Evolutionary conservation across 2,888 invertebrate genomes (phyloP), one percentile per base, ranked within the genome.

Genomic region (Cheilosia pagana): DNA sequence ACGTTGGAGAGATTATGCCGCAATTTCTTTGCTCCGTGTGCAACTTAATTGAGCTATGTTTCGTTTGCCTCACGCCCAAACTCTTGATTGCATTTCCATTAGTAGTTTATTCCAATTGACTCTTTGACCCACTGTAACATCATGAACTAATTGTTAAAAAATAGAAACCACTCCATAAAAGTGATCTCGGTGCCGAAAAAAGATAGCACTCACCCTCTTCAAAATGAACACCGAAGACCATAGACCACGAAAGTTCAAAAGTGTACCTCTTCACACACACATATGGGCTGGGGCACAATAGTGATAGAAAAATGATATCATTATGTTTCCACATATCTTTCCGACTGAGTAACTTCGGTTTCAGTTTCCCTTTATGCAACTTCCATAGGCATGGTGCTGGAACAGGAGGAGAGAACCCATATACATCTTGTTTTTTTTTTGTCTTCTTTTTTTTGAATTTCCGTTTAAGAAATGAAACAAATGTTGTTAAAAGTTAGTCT

Each of bases 281-380:
- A 78, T 59, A 70, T 76, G 55, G 59, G 53, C n/a, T 53, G 53
- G 53, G 28, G 53, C 45, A 76, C 43, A 63, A 71, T 39, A 16
- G 65, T 78, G 72, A 72, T 67, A 78, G 72, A 72, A 82, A 82
- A 78, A 82, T 78, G 71, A 82, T 82, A 77, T 82, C 71, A 82
- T 82, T 77, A 41, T 25, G 53, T 72, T 67, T 78, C 67, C 62
- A 72, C 77, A 82, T 82, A 71, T 78, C 72, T 78, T 77, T 82
- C 78, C 82, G 72, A 78, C 48, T 72, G 78, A 72, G 71, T 78
- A 62, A 72, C 55, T 82, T 78, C 62, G 82, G 65, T 72, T 68
- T 82, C 67, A 50, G 72, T 82, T 82, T 72, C 65, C 71, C n/a
- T 57, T 43, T 19, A 71, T 70, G 65, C 53, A 60, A 60, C 45